Evolutionary conservation across 2,888 invertebrate species (phyloP).

Genomic region (Bimastos eiseni): DNA sequence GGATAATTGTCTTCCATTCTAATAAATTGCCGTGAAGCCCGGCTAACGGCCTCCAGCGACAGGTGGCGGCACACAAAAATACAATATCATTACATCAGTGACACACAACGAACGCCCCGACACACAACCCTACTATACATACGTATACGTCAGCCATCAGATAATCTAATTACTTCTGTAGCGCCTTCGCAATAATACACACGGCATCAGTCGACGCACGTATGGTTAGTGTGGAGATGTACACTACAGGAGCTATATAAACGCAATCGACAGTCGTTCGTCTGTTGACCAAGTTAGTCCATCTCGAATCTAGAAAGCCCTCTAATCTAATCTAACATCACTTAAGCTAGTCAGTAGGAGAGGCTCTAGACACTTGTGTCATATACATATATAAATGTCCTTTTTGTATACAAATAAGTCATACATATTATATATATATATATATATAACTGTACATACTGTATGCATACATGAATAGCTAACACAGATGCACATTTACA

Average conservation of each 20-base stretch:
- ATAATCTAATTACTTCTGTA: no score
- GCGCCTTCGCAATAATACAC: no score
- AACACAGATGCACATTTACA: neutral
- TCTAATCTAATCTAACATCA: neutral
- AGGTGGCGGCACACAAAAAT: neutral
- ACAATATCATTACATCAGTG: neutral
- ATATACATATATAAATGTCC: neutral
- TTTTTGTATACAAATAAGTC: no score
- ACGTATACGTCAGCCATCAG: no score
- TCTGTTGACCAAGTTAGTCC: neutral
- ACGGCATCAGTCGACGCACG: no score
- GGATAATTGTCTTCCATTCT: neutral
- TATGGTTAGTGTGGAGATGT: neutral
- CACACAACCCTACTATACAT: neutral
- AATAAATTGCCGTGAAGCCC: neutral
- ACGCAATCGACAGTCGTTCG: neutral
- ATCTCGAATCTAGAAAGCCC: neutral
- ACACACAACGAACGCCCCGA: neutral
- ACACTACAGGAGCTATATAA: neutral
- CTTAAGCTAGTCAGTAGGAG: neutral
- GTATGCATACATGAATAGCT: neutral
- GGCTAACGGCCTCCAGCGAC: neutral
- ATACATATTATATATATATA: no score
- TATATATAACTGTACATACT: no score
- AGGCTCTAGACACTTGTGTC: neutral